Evolutionary conservation across 2,888 invertebrate species (phyloP), one percentile per base, ranked within the genome.

Genomic region (Fragum whitleyi): DNA sequence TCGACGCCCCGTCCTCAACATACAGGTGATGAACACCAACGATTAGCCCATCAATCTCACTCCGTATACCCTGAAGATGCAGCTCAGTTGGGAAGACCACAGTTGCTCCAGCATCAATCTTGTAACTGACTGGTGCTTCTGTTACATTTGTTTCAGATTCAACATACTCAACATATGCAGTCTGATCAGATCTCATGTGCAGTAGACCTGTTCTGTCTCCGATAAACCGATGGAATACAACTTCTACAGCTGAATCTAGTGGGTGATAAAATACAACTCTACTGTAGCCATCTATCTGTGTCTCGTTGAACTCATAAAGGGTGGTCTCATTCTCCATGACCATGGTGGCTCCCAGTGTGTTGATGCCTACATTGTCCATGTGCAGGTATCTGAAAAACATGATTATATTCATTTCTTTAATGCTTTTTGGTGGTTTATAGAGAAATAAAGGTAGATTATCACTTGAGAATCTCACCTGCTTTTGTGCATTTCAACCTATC

Each of bases 21-120:
- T 90, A 91, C 26, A 91, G 69, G 76, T 91, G 90, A 57, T 91
- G 91, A n/a, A 91, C 86, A n/a, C 89, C 89, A 1, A 86, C 88
- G 39, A 91, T 69, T 57, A 85, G 69, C 11, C 91, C 91, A 65
- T 83, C 80, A 9, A 91, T 59, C 42, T 84, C 87, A 21, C 89
- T 87, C 61, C 90, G 88, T n/a, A 89, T 86, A 6, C 90, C 91
- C 32, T 91, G 90, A 47, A 91, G 71, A 68, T 89, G 89, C 3
- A 90, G 87, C 62, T 91, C 91, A 7, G 90, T 89, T 21, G 91
- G 91, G 59, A 91, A 84, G 19, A 91, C 71, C 1, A 90, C 53
- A 55, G 89, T 89, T 28, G 87, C 86, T 16, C 84, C 89, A 61
- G 86, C 26, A 70, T 91, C 91, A 53, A 90, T 88, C 29, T 88